Percentiles rank a stretch among this genome's conserved stretches.
phyloP scores from a whole-genome alignment of 2,797 vertebrate genomes.

The Streptopelia turtur region DNA sequence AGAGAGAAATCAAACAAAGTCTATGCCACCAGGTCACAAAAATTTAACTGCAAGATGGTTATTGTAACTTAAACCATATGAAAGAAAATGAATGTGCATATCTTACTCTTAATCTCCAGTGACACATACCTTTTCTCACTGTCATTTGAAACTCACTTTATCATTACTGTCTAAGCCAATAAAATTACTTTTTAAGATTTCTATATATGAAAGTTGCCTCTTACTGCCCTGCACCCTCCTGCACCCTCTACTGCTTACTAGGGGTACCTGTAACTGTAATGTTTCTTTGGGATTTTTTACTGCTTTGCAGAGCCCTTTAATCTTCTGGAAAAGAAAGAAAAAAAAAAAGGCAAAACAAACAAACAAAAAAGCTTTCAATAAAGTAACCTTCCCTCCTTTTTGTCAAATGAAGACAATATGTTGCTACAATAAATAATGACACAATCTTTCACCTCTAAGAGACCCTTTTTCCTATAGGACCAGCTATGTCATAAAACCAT shows the following conservation, averaged over 20 bases:
- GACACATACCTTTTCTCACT: not conserved
- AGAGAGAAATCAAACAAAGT: not conserved
- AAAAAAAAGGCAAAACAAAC: not conserved
- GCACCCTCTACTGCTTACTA: not conserved
- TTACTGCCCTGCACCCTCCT: not conserved
- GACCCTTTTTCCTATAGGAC: rapidly evolving
- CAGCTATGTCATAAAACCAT: not conserved
- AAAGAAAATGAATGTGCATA: not conserved
- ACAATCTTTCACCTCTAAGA: not conserved
- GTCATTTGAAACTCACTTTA: not conserved
- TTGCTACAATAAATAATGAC: not conserved
- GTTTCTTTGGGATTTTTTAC: not conserved
- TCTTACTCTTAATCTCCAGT: not conserved
- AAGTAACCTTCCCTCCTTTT: not conserved
- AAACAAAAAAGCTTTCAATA: rapidly evolving
- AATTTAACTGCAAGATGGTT: not conserved
- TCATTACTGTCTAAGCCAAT: not conserved
- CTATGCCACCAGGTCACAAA: not conserved
- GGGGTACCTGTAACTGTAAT: not conserved
- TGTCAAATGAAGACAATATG: not conserved
- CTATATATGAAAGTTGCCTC: not conserved
- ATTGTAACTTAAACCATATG: not conserved
- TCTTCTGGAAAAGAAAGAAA: not conserved
- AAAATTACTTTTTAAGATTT: not conserved
- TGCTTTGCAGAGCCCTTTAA: not conserved